Evolutionary conservation across 2,113 vertebrate species (phyloP).

Genomic region (Paralichthys olivaceus): DNA sequence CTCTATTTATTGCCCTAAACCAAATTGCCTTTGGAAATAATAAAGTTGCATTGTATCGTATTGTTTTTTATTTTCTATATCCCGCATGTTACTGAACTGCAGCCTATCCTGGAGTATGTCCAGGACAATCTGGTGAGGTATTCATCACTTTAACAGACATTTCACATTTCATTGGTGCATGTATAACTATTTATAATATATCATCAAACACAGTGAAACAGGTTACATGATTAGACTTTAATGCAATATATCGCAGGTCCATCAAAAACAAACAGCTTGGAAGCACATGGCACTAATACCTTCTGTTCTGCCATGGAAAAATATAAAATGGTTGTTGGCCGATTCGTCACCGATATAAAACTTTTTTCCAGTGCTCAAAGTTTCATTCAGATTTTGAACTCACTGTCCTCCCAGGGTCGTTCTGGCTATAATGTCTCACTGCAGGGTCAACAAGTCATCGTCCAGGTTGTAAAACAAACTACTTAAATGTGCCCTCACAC

Average conservation of each 20-base stretch:
- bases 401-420: not conserved
- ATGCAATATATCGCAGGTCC: not conserved
- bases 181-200: not conserved
- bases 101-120: not conserved
- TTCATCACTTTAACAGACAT: not conserved
- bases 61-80: not conserved
- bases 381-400: slow-evolving; percentile 8
- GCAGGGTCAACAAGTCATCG: not conserved
- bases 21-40: not conserved
- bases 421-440: not conserved
- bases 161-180: not conserved
- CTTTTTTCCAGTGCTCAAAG: not conserved
- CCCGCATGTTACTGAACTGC: not conserved
- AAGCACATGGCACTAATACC: not conserved
- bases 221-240: not conserved
- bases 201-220: not conserved
- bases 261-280: slow-evolving; percentile 4
- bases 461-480: slow-evolving; percentile 1
- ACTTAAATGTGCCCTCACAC: not conserved
- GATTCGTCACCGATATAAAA: slow-evolving; percentile 10
- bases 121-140: not conserved
- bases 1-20: too few relatives aligned
- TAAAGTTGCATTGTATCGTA: too few relatives aligned
- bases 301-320: slow-evolving; percentile 11
- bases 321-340: slow-evolving; percentile 7